phyloP scores from a whole-genome alignment of 1,140 invertebrate genomes.

The Camponotus pennsylvanicus region DNA sequence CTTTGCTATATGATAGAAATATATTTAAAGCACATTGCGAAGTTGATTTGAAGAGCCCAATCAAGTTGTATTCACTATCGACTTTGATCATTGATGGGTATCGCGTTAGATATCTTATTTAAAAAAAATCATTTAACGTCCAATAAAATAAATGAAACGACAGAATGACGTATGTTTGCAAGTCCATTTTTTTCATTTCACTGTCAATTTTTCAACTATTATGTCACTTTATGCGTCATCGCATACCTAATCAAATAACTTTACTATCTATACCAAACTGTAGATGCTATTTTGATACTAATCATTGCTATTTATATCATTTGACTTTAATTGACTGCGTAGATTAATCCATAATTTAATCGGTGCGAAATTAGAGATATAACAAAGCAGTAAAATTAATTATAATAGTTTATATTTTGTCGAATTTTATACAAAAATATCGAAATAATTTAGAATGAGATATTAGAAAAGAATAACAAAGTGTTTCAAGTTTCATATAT shows the following conservation, averaged over 20 bases:
- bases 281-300: not conserved
- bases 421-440: not conserved
- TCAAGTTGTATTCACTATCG: not conserved
- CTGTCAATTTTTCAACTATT: not conserved
- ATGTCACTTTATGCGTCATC: not conserved
- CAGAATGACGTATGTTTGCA: not conserved
- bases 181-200: not conserved
- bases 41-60: conserved; percentile 1
- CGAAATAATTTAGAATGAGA: not conserved
- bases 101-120: not conserved
- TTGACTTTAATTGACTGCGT: conserved; percentile 25
- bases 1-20: not conserved
- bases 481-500: not conserved
- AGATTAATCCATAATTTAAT: conserved; percentile 28
- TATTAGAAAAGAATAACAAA: not conserved
- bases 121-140: not conserved
- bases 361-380: not conserved
- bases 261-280: not conserved
- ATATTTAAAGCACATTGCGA: not conserved
- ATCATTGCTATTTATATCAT: conserved; percentile 10
- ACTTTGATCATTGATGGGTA: conserved; percentile 3
- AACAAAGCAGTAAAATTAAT: not conserved
- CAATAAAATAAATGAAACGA: not conserved
- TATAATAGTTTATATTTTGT: not conserved
- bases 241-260: conserved; percentile 1